These are phyloP conservation scores for Tapera naevia DNA, from an alignment of 2,797 vertebrate genomes.

Conservation along the genomic window DNA sequence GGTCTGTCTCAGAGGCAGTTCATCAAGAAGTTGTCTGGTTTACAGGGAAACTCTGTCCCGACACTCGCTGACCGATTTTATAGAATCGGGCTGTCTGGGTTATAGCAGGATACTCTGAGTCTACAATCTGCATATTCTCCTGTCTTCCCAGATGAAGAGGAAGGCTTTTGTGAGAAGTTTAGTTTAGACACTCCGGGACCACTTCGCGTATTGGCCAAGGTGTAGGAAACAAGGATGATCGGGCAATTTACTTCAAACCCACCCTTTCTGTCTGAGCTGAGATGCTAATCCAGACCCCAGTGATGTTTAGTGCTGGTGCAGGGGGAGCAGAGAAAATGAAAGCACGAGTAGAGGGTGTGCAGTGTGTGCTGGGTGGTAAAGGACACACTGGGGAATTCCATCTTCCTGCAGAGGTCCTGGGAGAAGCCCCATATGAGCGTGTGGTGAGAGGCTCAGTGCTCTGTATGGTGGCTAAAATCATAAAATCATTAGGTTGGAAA, in stretches of 20 bases:
- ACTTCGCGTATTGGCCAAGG: background rate
- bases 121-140: background rate
- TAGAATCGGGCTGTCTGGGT: background rate
- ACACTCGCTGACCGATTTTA: background rate
- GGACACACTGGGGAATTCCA: background rate
- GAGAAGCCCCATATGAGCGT: accelerated
- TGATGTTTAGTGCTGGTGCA: background rate
- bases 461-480: accelerated
- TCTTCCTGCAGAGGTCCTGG: background rate
- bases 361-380: background rate
- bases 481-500: too few relatives aligned
- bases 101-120: background rate
- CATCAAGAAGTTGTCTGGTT: background rate
- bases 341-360: background rate
- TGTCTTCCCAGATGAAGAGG: background rate
- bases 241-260: background rate
- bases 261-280: background rate
- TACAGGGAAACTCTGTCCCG: background rate
- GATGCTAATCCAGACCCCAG: background rate
- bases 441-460: background rate
- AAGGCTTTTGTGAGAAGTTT: background rate
- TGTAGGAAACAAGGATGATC: background rate
- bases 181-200: background rate
- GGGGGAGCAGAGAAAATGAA: background rate
- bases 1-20: background rate